Evolutionary conservation across 2,888 invertebrate species (phyloP).

Genomic region (Trichacis sp.): DNA sequence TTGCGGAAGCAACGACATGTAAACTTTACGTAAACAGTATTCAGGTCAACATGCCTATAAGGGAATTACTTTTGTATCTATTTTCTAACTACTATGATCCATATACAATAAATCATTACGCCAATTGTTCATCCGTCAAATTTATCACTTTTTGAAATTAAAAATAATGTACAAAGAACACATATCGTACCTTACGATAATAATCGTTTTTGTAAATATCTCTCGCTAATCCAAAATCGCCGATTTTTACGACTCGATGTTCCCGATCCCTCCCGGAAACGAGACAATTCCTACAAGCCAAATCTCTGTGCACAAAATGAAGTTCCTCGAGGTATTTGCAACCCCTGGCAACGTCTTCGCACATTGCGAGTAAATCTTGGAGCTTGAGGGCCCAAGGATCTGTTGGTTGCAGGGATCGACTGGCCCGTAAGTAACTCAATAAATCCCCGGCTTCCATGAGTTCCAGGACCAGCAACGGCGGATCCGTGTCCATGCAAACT

Average conservation of each 20-base stretch:
- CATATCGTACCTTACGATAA: slow-evolving; percentile 95
- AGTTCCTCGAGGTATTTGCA: slow-evolving; percentile 96
- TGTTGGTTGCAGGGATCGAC: slow-evolving; percentile 78
- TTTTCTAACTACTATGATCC: no score
- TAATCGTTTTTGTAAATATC: slow-evolving; percentile 98
- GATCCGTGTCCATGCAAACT: slow-evolving; percentile 93
- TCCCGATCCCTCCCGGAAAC: slow-evolving; percentile 80
- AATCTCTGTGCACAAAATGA: slow-evolving; percentile 96
- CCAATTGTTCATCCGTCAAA: no score
- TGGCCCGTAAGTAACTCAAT: slow-evolving; percentile 87
- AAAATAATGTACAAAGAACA: no score
- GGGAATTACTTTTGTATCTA: no score
- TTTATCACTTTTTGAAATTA: no score
- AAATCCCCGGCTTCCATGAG: slow-evolving; percentile 98
- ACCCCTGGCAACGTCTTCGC: slow-evolving; percentile 94
- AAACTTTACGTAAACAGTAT: no score
- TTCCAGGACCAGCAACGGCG: slow-evolving; percentile 94
- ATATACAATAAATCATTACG: no score
- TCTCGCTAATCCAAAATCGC: slow-evolving; percentile 96
- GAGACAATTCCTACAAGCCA: slow-evolving; percentile 95
- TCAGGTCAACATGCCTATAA: no score
- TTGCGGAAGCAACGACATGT: no score
- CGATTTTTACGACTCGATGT: slow-evolving; percentile 90
- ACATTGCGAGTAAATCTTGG: slow-evolving; percentile 90
- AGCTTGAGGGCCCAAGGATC: slow-evolving; percentile 77